phyloP scores from a whole-genome alignment of 2,797 vertebrate species.

The Diglossa cyanea region DNA sequence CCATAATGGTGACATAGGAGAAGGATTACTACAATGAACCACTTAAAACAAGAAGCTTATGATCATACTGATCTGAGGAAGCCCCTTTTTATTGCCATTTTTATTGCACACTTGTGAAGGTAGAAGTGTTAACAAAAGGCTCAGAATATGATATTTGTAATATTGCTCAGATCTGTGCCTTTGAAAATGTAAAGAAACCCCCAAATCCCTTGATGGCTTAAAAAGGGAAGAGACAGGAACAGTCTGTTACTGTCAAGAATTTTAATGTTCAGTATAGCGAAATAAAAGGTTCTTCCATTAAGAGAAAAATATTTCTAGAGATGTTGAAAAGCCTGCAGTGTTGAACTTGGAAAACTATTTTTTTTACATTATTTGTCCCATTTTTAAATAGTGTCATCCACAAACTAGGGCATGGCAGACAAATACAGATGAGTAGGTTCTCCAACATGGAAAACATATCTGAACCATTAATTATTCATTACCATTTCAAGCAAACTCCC shows the following conservation, averaged over 20 bases:
- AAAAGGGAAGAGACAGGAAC: background rate
- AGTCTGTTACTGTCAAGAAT: background rate
- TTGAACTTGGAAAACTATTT: background rate
- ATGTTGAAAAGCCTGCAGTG: background rate
- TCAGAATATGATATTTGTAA: background rate
- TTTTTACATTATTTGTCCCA: background rate
- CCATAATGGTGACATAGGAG: rapidly evolving
- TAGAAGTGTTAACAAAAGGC: background rate
- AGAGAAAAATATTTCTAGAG: background rate
- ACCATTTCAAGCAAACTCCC: background rate
- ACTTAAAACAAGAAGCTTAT: background rate
- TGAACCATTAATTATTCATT: background rate
- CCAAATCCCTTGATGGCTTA: background rate
- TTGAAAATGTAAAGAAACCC: background rate
- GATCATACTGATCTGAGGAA: background rate
- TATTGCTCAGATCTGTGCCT: background rate
- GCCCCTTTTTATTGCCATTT: background rate
- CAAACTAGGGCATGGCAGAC: background rate
- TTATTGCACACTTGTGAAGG: background rate
- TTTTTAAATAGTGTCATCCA: background rate
- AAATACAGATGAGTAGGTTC: background rate
- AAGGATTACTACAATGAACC: background rate
- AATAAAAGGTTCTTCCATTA: background rate
- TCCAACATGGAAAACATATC: background rate
- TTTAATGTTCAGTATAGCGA: background rate